These are phyloP conservation scores for Piscicola geometra DNA, from an alignment of 2,888 invertebrate species.

Conservation along the genomic window DNA sequence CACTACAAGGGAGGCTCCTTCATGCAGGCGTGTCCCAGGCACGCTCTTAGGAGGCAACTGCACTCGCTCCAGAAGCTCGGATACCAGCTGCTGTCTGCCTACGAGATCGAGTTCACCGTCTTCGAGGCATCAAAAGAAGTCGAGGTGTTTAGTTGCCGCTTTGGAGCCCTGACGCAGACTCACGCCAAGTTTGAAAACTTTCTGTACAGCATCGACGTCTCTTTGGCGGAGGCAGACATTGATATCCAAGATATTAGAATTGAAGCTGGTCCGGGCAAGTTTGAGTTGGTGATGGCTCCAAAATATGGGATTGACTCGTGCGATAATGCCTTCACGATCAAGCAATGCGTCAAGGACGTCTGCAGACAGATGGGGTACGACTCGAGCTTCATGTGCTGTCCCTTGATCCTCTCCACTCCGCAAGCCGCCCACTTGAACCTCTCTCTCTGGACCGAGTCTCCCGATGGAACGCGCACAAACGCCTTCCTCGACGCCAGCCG, in stretches of 20 bases:
- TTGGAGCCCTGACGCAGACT: conserved; percentile 5
- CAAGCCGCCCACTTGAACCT: conserved; percentile 41
- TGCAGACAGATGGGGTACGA: not conserved
- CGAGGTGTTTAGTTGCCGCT: not conserved
- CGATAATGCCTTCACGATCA: conserved; percentile 35
- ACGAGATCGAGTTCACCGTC: conserved; percentile 40
- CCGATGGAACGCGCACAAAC: conserved; percentile 20
- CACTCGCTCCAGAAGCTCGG: conserved; percentile 34
- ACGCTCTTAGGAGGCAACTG: conserved; percentile 32
- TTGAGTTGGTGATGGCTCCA: conserved; percentile 36
- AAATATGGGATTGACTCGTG: conserved; percentile 32
- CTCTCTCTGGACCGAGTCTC: conserved; percentile 39
- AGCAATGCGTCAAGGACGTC: conserved; percentile 37
- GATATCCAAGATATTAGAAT: conserved; percentile 13
- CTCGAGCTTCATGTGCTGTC: conserved; percentile 39
- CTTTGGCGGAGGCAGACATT: conserved; percentile 23
- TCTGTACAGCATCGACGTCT: conserved; percentile 26
- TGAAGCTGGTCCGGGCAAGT: conserved; percentile 35
- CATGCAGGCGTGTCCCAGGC: conserved; percentile 34
- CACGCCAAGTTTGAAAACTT: conserved; percentile 35
- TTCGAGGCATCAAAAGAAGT: conserved; percentile 17
- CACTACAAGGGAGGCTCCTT: conserved; percentile 32
- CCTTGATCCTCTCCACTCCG: not conserved
- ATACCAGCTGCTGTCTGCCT: conserved; percentile 35
- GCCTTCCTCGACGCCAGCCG: conserved; percentile 36